Conservation (phyloP, 2,888 invertebrate species). For the Harpagoxenus sublaevis region DNA sequence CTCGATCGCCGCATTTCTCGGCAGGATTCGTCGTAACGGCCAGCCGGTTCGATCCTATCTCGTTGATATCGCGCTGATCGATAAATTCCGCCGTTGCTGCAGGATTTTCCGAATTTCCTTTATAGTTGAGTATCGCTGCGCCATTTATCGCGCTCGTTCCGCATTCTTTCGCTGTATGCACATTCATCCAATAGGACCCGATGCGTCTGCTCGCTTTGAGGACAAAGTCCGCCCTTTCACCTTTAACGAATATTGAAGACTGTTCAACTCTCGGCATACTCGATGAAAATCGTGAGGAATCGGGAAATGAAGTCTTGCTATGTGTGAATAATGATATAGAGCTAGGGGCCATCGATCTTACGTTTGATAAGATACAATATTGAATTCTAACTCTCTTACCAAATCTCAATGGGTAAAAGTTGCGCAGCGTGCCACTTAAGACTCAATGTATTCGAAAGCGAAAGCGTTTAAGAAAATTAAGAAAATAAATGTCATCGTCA, state of each 20-base stretch:
- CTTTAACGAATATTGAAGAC: slow-evolving; percentile 79
- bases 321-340: not conserved
- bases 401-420: slow-evolving; percentile 7
- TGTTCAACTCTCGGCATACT: not conserved
- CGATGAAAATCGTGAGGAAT: not conserved
- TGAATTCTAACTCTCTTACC: not conserved
- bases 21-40: slow-evolving; percentile 79
- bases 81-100: slow-evolving; percentile 32
- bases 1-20: slow-evolving; percentile 86
- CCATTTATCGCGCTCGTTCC: slow-evolving; percentile 87
- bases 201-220: slow-evolving; percentile 88
- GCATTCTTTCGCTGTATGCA: slow-evolving; percentile 87
- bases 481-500: not conserved
- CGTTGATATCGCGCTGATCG: slow-evolving; percentile 57
- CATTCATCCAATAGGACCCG: slow-evolving; percentile 89
- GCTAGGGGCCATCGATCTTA: slow-evolving; percentile 77
- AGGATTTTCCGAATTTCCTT: slow-evolving; percentile 71
- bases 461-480: slow-evolving; percentile 1
- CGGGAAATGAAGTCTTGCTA: not conserved
- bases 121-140: slow-evolving; percentile 87
- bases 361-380: no score
- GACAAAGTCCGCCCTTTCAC: slow-evolving; percentile 93
- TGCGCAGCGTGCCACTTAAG: not conserved
- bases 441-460: not conserved
- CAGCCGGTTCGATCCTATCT: slow-evolving; percentile 59